Conservation (phyloP, 2,797 vertebrate genomes). For the Rhodeus uyekii region DNA sequence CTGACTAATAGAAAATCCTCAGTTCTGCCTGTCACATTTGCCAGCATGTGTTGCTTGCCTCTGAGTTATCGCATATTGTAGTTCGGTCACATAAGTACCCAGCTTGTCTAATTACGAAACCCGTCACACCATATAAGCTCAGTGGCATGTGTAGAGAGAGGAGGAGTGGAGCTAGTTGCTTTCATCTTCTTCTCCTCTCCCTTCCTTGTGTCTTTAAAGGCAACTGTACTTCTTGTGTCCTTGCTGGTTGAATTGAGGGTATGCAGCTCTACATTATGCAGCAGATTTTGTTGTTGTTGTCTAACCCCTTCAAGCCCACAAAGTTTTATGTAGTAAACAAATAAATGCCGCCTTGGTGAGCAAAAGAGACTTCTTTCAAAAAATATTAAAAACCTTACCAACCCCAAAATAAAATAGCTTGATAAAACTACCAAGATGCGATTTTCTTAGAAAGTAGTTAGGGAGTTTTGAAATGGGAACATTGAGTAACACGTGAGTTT, state of each 20-base stretch:
- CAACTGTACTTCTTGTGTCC: background rate
- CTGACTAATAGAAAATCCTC: constrained; percentile 37
- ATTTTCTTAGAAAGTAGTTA: background rate
- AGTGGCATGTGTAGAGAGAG: constrained; percentile 23
- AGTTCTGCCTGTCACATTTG: constrained; percentile 39
- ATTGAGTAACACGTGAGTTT: background rate
- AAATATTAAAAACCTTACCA: background rate
- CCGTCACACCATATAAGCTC: constrained; percentile 23
- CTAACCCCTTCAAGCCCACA: background rate
- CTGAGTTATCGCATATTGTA: constrained; percentile 21
- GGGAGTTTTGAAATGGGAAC: background rate
- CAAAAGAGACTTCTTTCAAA: background rate
- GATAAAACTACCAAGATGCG: background rate
- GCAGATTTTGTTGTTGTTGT: background rate
- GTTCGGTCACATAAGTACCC: constrained; percentile 41
- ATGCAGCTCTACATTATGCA: constrained; percentile 3
- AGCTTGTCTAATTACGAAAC: constrained; percentile 50
- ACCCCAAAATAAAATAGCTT: background rate
- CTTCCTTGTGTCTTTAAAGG: background rate
- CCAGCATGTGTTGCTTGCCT: constrained; percentile 31
- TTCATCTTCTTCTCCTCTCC: background rate
- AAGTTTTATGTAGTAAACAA: too few species aligned
- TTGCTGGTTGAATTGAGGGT: background rate
- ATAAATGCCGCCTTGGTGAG: background rate
- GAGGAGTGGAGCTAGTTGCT: background rate